Evolutionary conservation across 2,797 vertebrate species (phyloP).

Genomic region (Notamacropus eugenii): DNA sequence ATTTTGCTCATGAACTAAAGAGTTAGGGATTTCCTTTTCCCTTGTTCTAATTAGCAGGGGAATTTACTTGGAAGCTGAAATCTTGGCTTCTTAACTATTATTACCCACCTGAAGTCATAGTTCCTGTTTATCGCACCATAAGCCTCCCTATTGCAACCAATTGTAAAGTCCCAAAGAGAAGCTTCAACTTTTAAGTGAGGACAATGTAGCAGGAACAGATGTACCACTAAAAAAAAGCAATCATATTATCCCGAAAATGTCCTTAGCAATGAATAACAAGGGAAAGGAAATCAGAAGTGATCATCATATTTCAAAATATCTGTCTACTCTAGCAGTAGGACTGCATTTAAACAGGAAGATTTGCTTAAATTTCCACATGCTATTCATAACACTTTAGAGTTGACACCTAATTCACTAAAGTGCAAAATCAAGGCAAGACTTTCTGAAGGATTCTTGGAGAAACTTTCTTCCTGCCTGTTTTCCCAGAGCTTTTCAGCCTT

Average conservation of each 20-base stretch:
- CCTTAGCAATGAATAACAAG: slow-evolving; percentile 60
- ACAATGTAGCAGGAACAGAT: slow-evolving; percentile 61
- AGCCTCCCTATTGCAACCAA: slow-evolving; percentile 61
- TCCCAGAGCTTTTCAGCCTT: neutral
- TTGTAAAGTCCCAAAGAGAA: slow-evolving; percentile 61
- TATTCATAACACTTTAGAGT: slow-evolving; percentile 24
- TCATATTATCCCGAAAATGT: slow-evolving; percentile 63
- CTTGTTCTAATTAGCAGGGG: slow-evolving; percentile 60
- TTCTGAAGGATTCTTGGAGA: neutral
- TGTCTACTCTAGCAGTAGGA: slow-evolving; percentile 26
- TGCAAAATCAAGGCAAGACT: neutral
- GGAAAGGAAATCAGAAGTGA: slow-evolving; percentile 51
- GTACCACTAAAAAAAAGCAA: slow-evolving; percentile 57
- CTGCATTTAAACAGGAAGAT: slow-evolving; percentile 8
- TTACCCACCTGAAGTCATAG: slow-evolving; percentile 69
- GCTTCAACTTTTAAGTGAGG: slow-evolving; percentile 61
- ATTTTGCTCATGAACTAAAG: neutral
- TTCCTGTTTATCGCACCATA: slow-evolving; percentile 72
- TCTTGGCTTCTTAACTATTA: slow-evolving; percentile 67
- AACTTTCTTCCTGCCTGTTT: neutral
- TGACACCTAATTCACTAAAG: neutral
- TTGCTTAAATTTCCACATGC: slow-evolving; percentile 19
- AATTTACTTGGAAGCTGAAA: slow-evolving; percentile 58
- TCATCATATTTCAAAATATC: slow-evolving; percentile 56
- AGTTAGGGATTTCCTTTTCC: slow-evolving; percentile 12